A percentile compares a stretch with the other conserved stretches of the same genome.
Evolutionary conservation across 2,797 vertebrate genomes (phyloP).

Genomic region (Tapirus indicus): DNA sequence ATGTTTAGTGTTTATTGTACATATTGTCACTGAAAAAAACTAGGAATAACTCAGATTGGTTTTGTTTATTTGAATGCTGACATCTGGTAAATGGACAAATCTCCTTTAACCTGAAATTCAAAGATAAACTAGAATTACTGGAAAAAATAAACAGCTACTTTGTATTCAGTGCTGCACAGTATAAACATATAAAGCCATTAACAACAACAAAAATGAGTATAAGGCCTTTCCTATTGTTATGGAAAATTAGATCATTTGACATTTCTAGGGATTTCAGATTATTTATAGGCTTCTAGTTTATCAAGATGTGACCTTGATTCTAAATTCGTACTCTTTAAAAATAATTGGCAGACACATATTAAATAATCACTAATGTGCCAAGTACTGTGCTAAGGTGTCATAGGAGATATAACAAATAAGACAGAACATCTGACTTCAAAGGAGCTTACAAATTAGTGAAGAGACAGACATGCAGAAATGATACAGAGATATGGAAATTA

Average conservation of each 20-base stretch:
- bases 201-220: neutral
- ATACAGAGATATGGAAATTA: neutral
- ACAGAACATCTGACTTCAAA: neutral
- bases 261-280: conserved; percentile 37
- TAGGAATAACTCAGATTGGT: neutral
- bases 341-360: neutral
- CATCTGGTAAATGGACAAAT: conserved; percentile 1
- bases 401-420: neutral
- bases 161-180: neutral
- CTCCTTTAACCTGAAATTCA: neutral
- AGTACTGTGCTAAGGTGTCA: neutral
- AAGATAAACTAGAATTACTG: neutral
- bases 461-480: neutral
- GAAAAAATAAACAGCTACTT: neutral
- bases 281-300: neutral
- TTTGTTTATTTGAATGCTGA: conserved; percentile 45
- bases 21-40: neutral
- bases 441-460: neutral
- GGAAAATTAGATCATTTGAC: conserved; percentile 22
- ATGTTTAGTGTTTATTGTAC: neutral
- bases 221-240: neutral
- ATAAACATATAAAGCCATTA: neutral
- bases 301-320: neutral
- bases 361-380: neutral
- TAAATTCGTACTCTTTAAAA: conserved; percentile 45